A percentile compares a stretch with the other conserved stretches of the same genome.
These are phyloP conservation scores for Harmothoe impar DNA, from an alignment of 2,888 invertebrate species.

Conservation along the genomic window DNA sequence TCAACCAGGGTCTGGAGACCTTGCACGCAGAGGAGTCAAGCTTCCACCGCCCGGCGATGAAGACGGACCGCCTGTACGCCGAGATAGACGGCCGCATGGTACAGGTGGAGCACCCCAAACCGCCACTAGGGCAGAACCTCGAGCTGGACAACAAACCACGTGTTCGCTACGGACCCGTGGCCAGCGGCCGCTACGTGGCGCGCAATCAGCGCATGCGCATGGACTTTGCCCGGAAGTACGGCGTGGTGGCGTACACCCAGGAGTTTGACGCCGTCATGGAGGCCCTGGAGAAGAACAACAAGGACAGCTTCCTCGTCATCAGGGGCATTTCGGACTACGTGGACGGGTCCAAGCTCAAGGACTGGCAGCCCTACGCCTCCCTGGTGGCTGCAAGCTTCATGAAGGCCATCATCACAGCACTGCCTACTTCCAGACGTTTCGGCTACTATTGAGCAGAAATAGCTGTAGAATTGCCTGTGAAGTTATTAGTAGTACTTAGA, in stretches of 20 bases:
- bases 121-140: conserved; percentile 60
- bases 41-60: conserved; percentile 77
- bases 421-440: conserved; percentile 26
- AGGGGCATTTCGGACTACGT: conserved; percentile 95
- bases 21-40: conserved; percentile 84
- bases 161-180: conserved; percentile 90
- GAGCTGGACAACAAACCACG: conserved; percentile 81
- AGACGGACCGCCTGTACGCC: conserved; percentile 75
- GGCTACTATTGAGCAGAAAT: conserved; percentile 2
- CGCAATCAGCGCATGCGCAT: conserved; percentile 91
- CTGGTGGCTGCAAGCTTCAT: conserved; percentile 97
- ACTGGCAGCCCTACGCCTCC: conserved; percentile 98
- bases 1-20: conserved; percentile 88
- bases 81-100: conserved; percentile 73
- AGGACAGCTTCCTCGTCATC: conserved; percentile 89
- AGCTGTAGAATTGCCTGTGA: too few relatives aligned
- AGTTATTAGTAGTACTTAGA: too few relatives aligned
- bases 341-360: conserved; percentile 95
- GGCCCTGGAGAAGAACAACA: conserved; percentile 90
- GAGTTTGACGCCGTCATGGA: conserved; percentile 97
- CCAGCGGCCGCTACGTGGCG: conserved; percentile 91
- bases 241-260: conserved; percentile 94
- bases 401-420: conserved; percentile 86
- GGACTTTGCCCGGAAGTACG: conserved; percentile 92
- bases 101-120: conserved; percentile 68